Evolutionary conservation across 2,888 invertebrate species (phyloP).

Genomic region (Agrotis ipsilon): DNA sequence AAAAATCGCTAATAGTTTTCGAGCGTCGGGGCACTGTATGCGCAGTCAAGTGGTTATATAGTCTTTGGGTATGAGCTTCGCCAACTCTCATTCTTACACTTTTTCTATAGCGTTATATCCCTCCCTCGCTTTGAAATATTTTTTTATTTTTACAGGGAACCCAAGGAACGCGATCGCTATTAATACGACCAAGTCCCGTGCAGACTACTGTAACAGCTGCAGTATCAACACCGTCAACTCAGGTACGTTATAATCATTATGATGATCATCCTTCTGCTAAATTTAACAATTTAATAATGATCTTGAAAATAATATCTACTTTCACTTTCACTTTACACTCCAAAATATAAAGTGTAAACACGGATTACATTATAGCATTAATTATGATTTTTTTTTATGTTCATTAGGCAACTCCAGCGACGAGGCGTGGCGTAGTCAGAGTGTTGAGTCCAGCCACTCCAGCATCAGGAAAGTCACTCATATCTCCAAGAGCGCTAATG

Average conservation of each 20-base stretch:
- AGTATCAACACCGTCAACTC: constrained; percentile 73
- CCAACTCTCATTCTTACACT: not conserved
- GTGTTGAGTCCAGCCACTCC: constrained; percentile 86
- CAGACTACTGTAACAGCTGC: constrained; percentile 78
- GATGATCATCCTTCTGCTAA: not conserved
- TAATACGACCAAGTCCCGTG: constrained; percentile 80
- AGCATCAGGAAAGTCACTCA: constrained; percentile 86
- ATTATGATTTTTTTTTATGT: not conserved
- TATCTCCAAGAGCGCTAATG: constrained; percentile 88
- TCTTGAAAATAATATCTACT: not conserved
- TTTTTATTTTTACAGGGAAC: constrained; percentile 67
- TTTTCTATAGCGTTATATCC: not conserved
- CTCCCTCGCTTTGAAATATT: not conserved
- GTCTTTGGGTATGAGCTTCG: too few relatives aligned
- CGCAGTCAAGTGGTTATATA: too few relatives aligned
- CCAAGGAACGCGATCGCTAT: constrained; percentile 84
- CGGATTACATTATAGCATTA: too few relatives aligned
- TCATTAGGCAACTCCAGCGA: constrained; percentile 70
- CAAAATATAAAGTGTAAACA: not conserved
- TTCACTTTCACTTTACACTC: constrained; percentile 5
- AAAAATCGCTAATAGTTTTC: too few relatives aligned
- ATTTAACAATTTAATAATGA: not conserved
- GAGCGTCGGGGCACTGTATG: too few relatives aligned
- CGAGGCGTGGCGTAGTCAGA: constrained; percentile 84
- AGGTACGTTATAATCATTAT: constrained; percentile 70